A percentile compares a stretch with the other conserved stretches of the same genome.
phyloP scores from a whole-genome alignment of 1,140 invertebrate genomes.

The Ceratina australensis region DNA sequence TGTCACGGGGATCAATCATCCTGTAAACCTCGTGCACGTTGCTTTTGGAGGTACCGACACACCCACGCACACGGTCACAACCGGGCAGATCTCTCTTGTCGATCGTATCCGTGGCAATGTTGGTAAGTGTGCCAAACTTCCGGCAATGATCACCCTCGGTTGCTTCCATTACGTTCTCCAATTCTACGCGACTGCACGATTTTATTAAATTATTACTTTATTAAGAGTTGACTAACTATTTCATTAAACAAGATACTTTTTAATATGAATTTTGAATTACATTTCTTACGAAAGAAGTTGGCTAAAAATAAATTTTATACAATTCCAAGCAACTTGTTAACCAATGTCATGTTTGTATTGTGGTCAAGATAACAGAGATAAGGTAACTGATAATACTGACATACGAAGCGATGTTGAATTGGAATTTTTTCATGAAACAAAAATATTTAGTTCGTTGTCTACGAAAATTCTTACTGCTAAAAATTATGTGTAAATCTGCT shows the following conservation, averaged over 20 bases:
- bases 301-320: not conserved
- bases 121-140: constrained; percentile 60
- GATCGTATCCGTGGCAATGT: constrained; percentile 38
- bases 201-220: not conserved
- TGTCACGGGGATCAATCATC: not conserved
- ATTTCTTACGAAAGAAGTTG: too few relatives aligned
- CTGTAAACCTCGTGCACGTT: not conserved
- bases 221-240: not conserved
- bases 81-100: constrained; percentile 39
- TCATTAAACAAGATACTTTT: too few relatives aligned
- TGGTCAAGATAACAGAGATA: not conserved
- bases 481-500: too few relatives aligned
- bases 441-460: not conserved
- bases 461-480: too few relatives aligned
- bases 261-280: too few relatives aligned
- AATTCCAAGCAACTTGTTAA: not conserved
- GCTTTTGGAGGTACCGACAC: constrained; percentile 51
- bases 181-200: constrained; percentile 17
- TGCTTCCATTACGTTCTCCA: constrained; percentile 38
- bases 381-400: not conserved
- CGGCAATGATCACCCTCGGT: constrained; percentile 48
- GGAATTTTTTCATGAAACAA: not conserved
- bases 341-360: not conserved
- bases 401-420: not conserved
- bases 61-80: constrained; percentile 43